These are phyloP conservation scores for Dipodomys ordii DNA, from an alignment of 2,113 vertebrate species.

Conservation along the genomic window DNA sequence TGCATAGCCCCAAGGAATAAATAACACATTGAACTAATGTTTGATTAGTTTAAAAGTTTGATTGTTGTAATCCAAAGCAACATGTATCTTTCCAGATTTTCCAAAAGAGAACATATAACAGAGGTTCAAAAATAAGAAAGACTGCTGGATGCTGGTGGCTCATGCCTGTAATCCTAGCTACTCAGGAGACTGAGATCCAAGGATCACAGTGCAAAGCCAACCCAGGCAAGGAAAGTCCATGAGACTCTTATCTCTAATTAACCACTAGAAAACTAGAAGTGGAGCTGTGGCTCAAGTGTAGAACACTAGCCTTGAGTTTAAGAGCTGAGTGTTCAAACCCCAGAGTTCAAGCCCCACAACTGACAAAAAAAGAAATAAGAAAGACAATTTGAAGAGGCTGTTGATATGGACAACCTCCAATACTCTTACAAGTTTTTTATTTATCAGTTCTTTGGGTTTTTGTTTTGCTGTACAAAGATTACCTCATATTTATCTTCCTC, in stretches of 20 bases:
- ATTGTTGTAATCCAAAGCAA: neutral
- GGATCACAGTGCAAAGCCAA: too few species aligned
- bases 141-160: too few species aligned
- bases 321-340: too few species aligned
- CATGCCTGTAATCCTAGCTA: too few species aligned
- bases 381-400: neutral
- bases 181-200: too few species aligned
- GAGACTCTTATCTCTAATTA: too few species aligned
- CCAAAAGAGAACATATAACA: neutral
- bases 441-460: neutral
- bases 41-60: neutral
- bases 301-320: too few species aligned
- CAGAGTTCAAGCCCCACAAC: too few species aligned
- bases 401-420: neutral
- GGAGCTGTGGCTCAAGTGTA: too few species aligned
- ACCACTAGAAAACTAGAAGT: too few species aligned
- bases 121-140: neutral
- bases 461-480: neutral
- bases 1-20: neutral
- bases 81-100: neutral
- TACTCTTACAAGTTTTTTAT: constrained; percentile 1
- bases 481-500: constrained; percentile 2
- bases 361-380: neutral
- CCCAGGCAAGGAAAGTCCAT: too few species aligned
- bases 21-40: neutral